Evolutionary conservation across 2,888 invertebrate genomes (phyloP).

Genomic region (Platypus cylindrus): DNA sequence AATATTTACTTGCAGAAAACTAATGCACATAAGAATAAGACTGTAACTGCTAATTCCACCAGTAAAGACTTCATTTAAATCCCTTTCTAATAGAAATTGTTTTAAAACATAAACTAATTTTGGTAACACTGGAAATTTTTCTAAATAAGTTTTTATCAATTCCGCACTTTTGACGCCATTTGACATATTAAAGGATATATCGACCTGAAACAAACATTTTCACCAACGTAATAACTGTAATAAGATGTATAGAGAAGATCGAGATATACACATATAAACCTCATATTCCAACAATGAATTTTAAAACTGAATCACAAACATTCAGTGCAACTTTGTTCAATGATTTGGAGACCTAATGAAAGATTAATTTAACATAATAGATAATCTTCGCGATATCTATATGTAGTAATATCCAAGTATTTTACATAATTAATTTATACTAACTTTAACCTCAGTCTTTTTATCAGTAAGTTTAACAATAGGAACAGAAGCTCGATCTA

Average conservation of each 20-base stretch:
- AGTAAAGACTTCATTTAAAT: slow-evolving; percentile 98
- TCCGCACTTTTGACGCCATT: slow-evolving; percentile 95
- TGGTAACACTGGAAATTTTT: slow-evolving; percentile 77
- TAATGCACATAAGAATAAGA: slow-evolving; percentile 95
- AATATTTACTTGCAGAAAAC: slow-evolving; percentile 62
- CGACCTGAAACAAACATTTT: slow-evolving; percentile 63
- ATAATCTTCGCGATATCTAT: too few relatives aligned
- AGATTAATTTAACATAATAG: too few relatives aligned
- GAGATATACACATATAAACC: too few relatives aligned
- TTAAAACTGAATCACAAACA: too few relatives aligned
- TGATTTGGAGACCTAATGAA: too few relatives aligned
- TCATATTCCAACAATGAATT: too few relatives aligned
- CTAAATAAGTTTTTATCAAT: slow-evolving; percentile 83
- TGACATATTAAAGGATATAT: slow-evolving; percentile 98
- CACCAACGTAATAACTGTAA: too few relatives aligned
- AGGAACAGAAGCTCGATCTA: slow-evolving; percentile 96
- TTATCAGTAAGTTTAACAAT: slow-evolving; percentile 77
- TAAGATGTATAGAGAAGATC: too few relatives aligned
- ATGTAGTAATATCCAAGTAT: not conserved
- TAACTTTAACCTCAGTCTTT: slow-evolving; percentile 16
- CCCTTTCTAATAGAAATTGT: slow-evolving; percentile 94
- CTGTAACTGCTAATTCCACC: slow-evolving; percentile 99
- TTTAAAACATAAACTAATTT: slow-evolving; percentile 95
- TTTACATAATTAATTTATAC: not conserved
- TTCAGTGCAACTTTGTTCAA: too few relatives aligned